Evolutionary conservation across 2,113 vertebrate species (phyloP).

Genomic region (Merops nubicus): DNA sequence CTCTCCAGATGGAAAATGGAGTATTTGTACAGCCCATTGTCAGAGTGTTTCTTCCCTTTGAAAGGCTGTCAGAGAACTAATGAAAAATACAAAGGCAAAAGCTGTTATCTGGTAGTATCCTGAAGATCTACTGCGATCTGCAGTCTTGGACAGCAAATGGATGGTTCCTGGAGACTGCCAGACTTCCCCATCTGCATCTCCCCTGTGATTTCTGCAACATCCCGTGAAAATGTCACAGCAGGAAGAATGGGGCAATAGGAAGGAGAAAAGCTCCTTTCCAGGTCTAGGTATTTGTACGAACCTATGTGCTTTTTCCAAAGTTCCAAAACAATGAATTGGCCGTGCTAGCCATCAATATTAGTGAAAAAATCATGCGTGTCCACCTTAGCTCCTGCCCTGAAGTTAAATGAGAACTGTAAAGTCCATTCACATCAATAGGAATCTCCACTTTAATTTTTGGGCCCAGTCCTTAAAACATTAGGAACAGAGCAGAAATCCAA

Average conservation of each 20-base stretch:
- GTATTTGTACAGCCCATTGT: not conserved
- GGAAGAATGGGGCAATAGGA: not conserved
- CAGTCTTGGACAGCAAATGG: not conserved
- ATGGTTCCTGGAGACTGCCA: not conserved
- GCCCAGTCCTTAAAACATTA: not conserved
- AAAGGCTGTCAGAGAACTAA: slow-evolving; percentile 4
- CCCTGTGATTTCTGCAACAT: not conserved
- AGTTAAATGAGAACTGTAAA: not conserved
- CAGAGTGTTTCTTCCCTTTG: not conserved
- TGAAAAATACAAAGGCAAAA: not conserved
- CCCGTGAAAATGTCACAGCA: not conserved
- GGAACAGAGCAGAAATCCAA: not conserved
- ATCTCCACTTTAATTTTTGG: not conserved
- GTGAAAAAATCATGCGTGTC: not conserved
- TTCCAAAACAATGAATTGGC: not conserved
- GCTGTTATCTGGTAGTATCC: not conserved
- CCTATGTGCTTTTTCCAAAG: not conserved
- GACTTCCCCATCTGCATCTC: not conserved
- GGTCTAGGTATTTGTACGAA: not conserved
- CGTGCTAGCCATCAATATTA: rapidly evolving
- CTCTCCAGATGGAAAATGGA: slow-evolving; percentile 31
- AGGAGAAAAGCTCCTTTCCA: not conserved
- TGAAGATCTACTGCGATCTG: not conserved
- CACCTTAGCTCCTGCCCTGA: not conserved
- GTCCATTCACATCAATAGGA: not conserved